Evolutionary conservation across 2,888 invertebrate species (phyloP), one percentile per base, ranked within the genome.

Genomic region (Ectropis crepuscularia): DNA sequence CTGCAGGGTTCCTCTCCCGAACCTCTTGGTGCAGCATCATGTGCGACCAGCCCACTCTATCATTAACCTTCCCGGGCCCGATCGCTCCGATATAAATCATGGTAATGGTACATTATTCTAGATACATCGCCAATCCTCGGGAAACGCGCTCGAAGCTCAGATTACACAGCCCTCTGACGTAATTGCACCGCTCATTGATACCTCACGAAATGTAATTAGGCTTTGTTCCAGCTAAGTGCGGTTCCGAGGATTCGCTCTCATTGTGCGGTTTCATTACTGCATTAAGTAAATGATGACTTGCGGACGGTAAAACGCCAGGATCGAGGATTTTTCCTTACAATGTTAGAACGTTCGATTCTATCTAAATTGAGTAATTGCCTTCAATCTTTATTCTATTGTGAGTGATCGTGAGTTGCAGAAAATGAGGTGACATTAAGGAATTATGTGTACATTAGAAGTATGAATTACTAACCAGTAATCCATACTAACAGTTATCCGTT

Each of bases 81-180:
- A 88, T 89, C 85, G 85, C 79, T 83, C 81, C 81, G 86, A 89
- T 89, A 91, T 91, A 90, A 91, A 91, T 90, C 92, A 90, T 86
- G 86, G 83, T 91, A 91, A 92, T 91, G 86, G 89, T 86, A 90
- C 82, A 91, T 91, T 89, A 90, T 89, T 88, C 87, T 86, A 83
- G 89, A 86, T 84, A 85, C 85, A 85, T 84, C 88, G 82, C 81
- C 80, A 86, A 88, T 87, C 88, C 86, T 83, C 85, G 87, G 87
- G 88, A 89, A 90, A 88, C 84, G 81, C 83, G 85, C 87, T 83
- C 82, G 77, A 77, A 80, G 82, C 82, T 80, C 79, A 86, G 85
- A 90, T 90, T 90, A 89, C 82, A 86, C 83, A 82, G 76, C 83
- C 81, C 81, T 77, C 86, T 83, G 87, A 82, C 83, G 88, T 90